Evolutionary conservation across 1,140 invertebrate genomes (phyloP).

Genomic region (Sweltsa coloradensis): DNA sequence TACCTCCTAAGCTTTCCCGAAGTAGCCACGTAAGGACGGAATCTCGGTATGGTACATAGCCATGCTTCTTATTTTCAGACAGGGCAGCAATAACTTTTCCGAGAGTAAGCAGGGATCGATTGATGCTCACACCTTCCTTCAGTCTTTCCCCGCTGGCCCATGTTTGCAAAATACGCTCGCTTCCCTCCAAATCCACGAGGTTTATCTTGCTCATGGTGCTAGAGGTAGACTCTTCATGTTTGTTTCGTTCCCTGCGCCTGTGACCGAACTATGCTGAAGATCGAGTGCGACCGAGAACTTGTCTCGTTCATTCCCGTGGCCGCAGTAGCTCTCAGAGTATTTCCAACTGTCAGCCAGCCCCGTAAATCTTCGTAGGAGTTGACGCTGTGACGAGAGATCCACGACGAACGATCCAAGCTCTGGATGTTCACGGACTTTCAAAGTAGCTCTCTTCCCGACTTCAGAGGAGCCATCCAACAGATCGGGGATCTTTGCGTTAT

Average conservation of each 20-base stretch:
- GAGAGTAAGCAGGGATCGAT: constrained; percentile 64
- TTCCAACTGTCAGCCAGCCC: constrained; percentile 65
- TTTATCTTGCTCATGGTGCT: constrained; percentile 59
- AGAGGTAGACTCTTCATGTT: not conserved
- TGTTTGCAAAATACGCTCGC: constrained; percentile 57
- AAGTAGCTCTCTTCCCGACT: constrained; percentile 32
- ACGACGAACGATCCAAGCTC: constrained; percentile 59
- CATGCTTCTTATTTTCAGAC: constrained; percentile 39
- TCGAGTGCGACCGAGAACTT: constrained; percentile 62
- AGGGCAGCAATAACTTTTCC: constrained; percentile 67
- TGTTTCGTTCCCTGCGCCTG: constrained; percentile 28
- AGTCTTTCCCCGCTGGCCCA: constrained; percentile 56
- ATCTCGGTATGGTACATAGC: constrained; percentile 45
- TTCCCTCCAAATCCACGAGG: constrained; percentile 73
- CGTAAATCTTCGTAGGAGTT: constrained; percentile 44
- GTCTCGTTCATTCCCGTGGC: constrained; percentile 67
- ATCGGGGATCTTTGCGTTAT: constrained; percentile 78
- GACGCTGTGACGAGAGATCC: constrained; percentile 50
- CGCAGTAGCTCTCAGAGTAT: constrained; percentile 62
- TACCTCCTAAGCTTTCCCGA: constrained; percentile 54
- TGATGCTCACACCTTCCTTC: constrained; percentile 67
- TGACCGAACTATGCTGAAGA: constrained; percentile 48
- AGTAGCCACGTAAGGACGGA: constrained; percentile 73
- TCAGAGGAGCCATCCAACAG: constrained; percentile 40
- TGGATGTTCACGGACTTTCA: constrained; percentile 64